These are phyloP conservation scores for Ascaphus truei DNA, from an alignment of 2,113 vertebrate species.

Conservation along the genomic window DNA sequence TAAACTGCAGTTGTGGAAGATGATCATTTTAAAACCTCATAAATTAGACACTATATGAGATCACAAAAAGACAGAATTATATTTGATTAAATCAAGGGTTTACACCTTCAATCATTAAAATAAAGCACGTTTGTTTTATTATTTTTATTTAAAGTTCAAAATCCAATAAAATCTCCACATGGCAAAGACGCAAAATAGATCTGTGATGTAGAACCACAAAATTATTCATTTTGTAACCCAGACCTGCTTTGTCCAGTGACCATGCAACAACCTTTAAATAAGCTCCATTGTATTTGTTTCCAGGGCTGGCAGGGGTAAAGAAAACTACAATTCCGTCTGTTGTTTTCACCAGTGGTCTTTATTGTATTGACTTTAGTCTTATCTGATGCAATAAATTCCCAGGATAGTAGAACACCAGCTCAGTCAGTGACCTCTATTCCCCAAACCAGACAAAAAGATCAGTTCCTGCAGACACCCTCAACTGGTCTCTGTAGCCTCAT, in stretches of 20 bases:
- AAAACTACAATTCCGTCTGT: conserved; percentile 40
- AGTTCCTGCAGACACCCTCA: conserved; percentile 28
- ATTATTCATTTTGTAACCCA: not conserved
- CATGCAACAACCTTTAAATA: not conserved
- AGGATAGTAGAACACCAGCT: conserved; percentile 42
- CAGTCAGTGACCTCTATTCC: conserved; percentile 45
- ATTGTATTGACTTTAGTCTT: conserved; percentile 43
- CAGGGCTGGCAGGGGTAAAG: not conserved
- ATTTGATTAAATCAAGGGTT: no score
- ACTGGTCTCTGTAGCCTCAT: conserved; percentile 28
- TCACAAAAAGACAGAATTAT: no score
- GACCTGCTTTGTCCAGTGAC: not conserved
- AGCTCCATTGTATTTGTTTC: not conserved
- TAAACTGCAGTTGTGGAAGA: no score
- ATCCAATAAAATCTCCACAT: no score
- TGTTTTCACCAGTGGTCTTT: conserved; percentile 30
- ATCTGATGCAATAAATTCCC: conserved; percentile 49
- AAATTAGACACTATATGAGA: no score
- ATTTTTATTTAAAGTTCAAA: no score
- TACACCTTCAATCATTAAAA: no score
- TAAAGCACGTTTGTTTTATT: no score
- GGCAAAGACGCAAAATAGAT: no score
- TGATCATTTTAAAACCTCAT: no score
- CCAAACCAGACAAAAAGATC: conserved; percentile 38
- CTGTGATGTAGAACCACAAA: not conserved